Evolutionary conservation across 2,113 vertebrate species (phyloP).

Genomic region (Asarcornis scutulata): DNA sequence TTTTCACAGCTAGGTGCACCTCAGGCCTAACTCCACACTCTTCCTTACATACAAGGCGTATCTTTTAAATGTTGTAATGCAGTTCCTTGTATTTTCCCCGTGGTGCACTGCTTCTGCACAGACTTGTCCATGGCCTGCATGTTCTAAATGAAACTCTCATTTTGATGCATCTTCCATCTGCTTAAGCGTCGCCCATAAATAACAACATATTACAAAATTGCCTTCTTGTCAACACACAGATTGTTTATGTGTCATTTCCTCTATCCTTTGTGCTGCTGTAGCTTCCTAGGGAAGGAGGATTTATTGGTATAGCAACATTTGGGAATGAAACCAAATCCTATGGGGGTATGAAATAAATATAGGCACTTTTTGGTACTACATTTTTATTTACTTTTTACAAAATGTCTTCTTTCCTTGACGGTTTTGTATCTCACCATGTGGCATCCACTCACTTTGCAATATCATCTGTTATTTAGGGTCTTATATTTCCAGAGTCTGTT

Average conservation of each 20-base stretch:
- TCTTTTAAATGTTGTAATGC: neutral
- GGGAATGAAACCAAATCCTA: conserved; percentile 49
- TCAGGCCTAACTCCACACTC: rapidly evolving
- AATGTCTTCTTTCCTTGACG: conserved; percentile 35
- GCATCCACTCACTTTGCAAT: conserved; percentile 48
- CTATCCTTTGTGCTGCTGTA: conserved; percentile 43
- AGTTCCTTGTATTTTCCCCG: neutral
- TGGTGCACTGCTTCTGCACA: neutral
- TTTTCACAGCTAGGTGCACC: rapidly evolving
- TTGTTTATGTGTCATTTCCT: conserved; percentile 63
- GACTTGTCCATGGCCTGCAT: neutral
- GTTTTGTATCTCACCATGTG: conserved; percentile 55
- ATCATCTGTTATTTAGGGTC: conserved; percentile 67
- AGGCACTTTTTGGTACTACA: conserved; percentile 39
- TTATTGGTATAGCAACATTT: conserved; percentile 62
- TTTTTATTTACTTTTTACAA: conserved; percentile 55
- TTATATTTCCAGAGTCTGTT: conserved; percentile 56
- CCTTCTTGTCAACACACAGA: conserved; percentile 54
- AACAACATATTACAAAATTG: conserved; percentile 56
- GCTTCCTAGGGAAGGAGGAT: conserved; percentile 42
- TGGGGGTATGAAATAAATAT: conserved; percentile 50
- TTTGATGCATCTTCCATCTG: conserved; percentile 61
- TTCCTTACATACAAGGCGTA: neutral
- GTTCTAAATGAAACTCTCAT: conserved; percentile 25
- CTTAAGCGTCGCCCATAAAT: conserved; percentile 48